phyloP scores from a whole-genome alignment of 2,113 vertebrate genomes.

The Xenopus borealis region DNA sequence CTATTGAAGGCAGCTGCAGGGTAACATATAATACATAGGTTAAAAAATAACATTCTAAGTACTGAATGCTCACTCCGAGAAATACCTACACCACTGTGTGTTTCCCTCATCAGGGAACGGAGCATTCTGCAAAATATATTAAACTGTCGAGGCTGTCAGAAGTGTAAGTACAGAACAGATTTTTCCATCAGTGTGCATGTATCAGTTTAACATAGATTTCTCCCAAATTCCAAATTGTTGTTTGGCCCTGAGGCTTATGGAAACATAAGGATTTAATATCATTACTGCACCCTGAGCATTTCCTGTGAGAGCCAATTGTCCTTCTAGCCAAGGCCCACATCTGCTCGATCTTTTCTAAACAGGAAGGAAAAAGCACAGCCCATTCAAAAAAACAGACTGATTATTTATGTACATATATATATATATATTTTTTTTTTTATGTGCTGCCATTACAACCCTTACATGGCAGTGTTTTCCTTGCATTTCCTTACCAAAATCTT shows the following conservation, averaged over 20 bases:
- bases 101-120: constrained; percentile 39
- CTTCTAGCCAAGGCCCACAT: constrained; percentile 57
- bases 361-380: constrained; percentile 55
- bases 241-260: constrained; percentile 44
- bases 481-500: constrained; percentile 42
- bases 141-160: constrained; percentile 33
- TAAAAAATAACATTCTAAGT: neutral
- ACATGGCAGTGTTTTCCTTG: constrained; percentile 34
- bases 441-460: constrained; percentile 44
- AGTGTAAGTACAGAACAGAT: constrained; percentile 33
- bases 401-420: constrained; percentile 2
- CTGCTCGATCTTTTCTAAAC: constrained; percentile 58
- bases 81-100: constrained; percentile 27
- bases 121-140: constrained; percentile 39
- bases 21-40: no score
- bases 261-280: constrained; percentile 60
- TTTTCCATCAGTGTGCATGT: constrained; percentile 38
- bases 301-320: constrained; percentile 55
- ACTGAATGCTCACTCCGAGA: neutral
- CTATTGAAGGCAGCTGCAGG: no score
- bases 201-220: constrained; percentile 51
- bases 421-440: no score
- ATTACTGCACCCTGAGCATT: constrained; percentile 56
- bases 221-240: constrained; percentile 33
- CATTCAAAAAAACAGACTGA: constrained; percentile 49